phyloP scores from a whole-genome alignment of 2,888 invertebrate species.

The Laspeyria flexula region DNA sequence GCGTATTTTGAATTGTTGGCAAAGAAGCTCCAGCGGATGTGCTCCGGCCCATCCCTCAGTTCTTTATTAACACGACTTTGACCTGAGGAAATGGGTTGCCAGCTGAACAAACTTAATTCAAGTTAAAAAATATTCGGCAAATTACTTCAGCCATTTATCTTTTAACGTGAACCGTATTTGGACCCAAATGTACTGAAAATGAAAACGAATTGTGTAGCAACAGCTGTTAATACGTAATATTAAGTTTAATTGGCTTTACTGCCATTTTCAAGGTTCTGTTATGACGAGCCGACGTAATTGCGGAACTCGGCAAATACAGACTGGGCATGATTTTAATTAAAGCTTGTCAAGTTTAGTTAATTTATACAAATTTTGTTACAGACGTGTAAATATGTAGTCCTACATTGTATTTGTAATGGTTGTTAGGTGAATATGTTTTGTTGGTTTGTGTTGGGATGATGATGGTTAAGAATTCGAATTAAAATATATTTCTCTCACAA shows the following conservation, averaged over 20 bases:
- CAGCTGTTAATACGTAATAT: conserved; percentile 18
- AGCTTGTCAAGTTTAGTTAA: conserved; percentile 11
- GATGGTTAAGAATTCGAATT: no score
- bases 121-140: conserved; percentile 27
- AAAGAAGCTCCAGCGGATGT: conserved; percentile 16
- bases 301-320: conserved; percentile 15
- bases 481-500: no score
- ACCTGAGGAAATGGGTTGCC: conserved; percentile 18
- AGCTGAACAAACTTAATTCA: conserved; percentile 4
- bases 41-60: conserved; percentile 4
- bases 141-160: conserved; percentile 41
- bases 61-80: conserved; percentile 24
- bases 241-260: conserved; percentile 37
- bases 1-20: conserved; percentile 32
- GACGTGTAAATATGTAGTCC: conserved; percentile 5
- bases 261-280: conserved; percentile 38
- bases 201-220: conserved; percentile 45
- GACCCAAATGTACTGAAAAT: conserved; percentile 38
- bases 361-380: conserved; percentile 19
- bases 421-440: not conserved
- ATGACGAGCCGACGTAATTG: conserved; percentile 23
- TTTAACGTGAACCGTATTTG: conserved; percentile 26
- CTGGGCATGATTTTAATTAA: conserved; percentile 1
- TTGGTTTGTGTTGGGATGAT: not conserved
- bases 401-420: conserved; percentile 1